Evolutionary conservation across 1,140 invertebrate genomes (phyloP).

Genomic region (Potamilus streckersoni): DNA sequence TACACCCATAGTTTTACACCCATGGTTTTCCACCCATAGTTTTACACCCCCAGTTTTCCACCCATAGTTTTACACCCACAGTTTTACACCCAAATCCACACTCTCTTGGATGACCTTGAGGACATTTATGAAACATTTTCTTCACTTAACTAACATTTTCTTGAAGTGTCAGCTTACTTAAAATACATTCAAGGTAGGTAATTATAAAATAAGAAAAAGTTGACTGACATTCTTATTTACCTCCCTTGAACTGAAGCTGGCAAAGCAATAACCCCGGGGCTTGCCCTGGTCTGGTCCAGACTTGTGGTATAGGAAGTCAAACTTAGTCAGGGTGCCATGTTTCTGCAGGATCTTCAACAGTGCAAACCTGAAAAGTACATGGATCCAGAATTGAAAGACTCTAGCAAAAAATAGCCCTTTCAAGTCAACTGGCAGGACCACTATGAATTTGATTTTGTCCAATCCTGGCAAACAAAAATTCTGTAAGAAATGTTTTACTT

Average conservation of each 20-base stretch:
- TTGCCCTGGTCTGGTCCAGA: conserved; percentile 87
- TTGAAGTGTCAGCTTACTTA: not conserved
- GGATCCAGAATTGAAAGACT: conserved; percentile 17
- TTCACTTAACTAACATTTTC: not conserved
- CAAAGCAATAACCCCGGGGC: conserved; percentile 93
- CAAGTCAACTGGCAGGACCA: no score
- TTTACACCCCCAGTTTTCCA: no score
- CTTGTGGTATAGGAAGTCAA: conserved; percentile 93
- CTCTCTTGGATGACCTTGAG: not conserved
- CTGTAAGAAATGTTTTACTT: no score
- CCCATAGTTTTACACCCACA: no score
- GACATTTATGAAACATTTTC: not conserved
- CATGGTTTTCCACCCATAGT: no score
- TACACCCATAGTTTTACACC: no score
- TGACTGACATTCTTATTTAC: conserved; percentile 59
- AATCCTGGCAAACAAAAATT: no score
- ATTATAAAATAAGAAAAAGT: not conserved
- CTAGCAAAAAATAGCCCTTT: no score
- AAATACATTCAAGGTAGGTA: no score
- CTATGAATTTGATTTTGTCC: no score
- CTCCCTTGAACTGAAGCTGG: conserved; percentile 79
- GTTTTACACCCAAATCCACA: not conserved
- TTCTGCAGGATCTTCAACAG: conserved; percentile 94
- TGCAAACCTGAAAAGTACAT: conserved; percentile 76
- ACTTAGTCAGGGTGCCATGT: conserved; percentile 91